Base-by-base conservation (phyloP, 2,888 invertebrate genomes). In the Philaethria dido region DNA sequence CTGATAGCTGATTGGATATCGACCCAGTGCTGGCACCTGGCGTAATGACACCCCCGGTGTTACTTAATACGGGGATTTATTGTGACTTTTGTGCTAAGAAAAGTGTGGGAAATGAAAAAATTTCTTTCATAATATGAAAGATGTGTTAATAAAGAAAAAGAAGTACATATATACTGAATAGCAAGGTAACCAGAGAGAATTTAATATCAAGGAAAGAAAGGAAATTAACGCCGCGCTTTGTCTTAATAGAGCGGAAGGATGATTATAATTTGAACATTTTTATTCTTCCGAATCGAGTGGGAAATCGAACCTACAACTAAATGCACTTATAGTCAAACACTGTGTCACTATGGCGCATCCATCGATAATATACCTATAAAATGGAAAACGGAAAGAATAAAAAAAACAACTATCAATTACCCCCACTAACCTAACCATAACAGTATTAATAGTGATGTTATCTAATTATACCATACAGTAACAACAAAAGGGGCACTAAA, bases 1-100 rank as follows among this genome's bases (percentile, higher is more conserved):
- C 77, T 78, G 80, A 69, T 70, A 75, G 76, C 84, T 89, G 92
- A 91, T 91, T 91, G 89, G 87, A 79, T 92, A 92, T 92, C 89
- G 92, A 92, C 80, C 87, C 78, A 71, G 79, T 80, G 78, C 79
- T 79, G 79, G 70, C 74, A 77, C 77, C 74, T 72, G 76, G 71
- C 76, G 71, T 77, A 78, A 72, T 73, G 78, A 79, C 82, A 79
- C 78, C 64, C 64, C 52, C 62, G 48, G 59, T 65, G 79, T 80
- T 78, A 80, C 77, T 75, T 80, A 80, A 80, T 81, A 78, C 72
- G 66, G 61, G 29, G 55, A 44, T 62, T 57, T 62, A 64, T 47
- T 29, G 45, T 45, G 13, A 45, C 45, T 33, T 45, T n/a, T 60
- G 18, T 25, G 13, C 14, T 18, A 60, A 60, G 45, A 45, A 60